Conservation (phyloP, 2,113 vertebrate species). For the Sardina pilchardus region DNA sequence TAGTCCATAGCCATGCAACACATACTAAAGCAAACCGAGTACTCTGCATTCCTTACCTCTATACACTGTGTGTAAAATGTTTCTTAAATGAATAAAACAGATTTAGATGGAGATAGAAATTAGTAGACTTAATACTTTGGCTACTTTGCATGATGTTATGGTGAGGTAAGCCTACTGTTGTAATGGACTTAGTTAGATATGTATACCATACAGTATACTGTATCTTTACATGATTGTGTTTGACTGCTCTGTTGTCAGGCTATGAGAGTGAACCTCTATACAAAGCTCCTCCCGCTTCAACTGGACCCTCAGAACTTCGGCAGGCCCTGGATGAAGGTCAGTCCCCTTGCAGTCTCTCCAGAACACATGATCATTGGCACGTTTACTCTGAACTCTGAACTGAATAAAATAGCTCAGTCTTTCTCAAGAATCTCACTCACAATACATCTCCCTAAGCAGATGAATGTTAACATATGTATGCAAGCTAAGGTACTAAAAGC, state of each 20-base stretch:
- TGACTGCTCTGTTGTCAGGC: slow-evolving; percentile 51
- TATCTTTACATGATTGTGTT: slow-evolving; percentile 7
- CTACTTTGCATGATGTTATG: too few relatives aligned
- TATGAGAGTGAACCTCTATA: slow-evolving; percentile 65
- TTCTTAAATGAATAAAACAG: neutral
- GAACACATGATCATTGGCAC: neutral
- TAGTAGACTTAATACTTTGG: too few relatives aligned
- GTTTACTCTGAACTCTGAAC: neutral
- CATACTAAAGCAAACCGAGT: neutral
- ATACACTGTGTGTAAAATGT: neutral
- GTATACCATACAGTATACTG: too few relatives aligned
- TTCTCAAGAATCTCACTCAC: neutral
- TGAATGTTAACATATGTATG: neutral
- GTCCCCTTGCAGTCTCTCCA: neutral
- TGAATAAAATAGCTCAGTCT: neutral
- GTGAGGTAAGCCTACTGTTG: neutral
- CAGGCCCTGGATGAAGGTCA: slow-evolving; percentile 70
- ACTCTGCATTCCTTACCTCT: neutral
- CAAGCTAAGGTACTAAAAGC: neutral
- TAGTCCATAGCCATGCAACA: neutral
- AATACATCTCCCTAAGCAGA: neutral
- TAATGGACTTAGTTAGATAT: neutral
- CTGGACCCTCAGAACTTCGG: slow-evolving; percentile 61
- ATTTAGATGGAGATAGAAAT: neutral
- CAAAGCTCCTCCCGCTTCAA: slow-evolving; percentile 20